A percentile compares a stretch with the other conserved stretches of the same genome.
Conservation (phyloP, 2,888 invertebrate species). For the Epinotia brunnichana region DNA sequence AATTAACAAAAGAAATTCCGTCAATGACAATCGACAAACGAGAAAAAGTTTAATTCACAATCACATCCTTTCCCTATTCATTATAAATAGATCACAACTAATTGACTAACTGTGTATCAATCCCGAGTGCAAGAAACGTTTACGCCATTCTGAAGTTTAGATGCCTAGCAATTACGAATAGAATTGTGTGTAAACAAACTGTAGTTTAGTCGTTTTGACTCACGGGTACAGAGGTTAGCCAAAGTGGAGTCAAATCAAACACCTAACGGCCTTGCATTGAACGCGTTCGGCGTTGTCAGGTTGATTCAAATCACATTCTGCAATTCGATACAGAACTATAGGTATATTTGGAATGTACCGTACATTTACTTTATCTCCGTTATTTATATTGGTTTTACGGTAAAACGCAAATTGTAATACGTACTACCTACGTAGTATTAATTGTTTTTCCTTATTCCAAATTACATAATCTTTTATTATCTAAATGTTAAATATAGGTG, state of each 20-base stretch:
- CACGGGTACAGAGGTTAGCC: not conserved
- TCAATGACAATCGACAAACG: constrained; percentile 6
- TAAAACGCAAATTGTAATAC: not conserved
- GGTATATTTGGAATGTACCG: not conserved
- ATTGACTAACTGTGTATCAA: not conserved
- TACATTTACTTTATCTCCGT: constrained; percentile 9
- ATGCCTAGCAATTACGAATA: not conserved
- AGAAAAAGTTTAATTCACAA: constrained; percentile 9
- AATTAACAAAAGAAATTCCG: constrained; percentile 1
- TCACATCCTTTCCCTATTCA: constrained; percentile 24
- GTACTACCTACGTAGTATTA: too few species aligned
- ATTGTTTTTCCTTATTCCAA: too few species aligned
- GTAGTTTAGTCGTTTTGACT: not conserved
- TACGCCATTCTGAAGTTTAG: not conserved
- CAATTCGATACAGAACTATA: constrained; percentile 18
- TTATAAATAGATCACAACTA: constrained; percentile 22
- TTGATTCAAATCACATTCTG: constrained; percentile 11
- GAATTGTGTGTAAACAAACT: not conserved
- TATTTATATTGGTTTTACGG: constrained; percentile 11
- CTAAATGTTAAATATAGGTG: too few species aligned
- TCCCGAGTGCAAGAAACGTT: not conserved
- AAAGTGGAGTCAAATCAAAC: constrained; percentile 15
- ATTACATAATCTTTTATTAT: too few species aligned
- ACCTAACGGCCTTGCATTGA: constrained; percentile 26
- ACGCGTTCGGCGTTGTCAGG: constrained; percentile 2